These are phyloP conservation scores for Tetheella fluctuosa DNA, from an alignment of 2,888 invertebrate genomes.

Conservation along the genomic window DNA sequence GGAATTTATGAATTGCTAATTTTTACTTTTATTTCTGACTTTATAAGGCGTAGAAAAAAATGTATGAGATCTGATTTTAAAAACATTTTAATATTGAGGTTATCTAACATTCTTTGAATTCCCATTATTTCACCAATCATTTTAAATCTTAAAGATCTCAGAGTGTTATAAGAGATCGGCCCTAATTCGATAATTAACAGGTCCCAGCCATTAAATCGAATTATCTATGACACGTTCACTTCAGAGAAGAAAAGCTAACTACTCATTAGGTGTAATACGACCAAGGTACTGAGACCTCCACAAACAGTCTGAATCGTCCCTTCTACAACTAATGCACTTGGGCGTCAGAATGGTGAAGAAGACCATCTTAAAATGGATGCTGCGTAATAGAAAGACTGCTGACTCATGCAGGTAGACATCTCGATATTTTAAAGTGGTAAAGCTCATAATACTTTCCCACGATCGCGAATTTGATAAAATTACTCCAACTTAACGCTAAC, in stretches of 20 bases:
- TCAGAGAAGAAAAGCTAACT: slow-evolving; percentile 76
- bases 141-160: slow-evolving; percentile 25
- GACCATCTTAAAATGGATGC: slow-evolving; percentile 42
- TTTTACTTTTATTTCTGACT: neutral
- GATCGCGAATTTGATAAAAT: slow-evolving; percentile 77
- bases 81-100: neutral
- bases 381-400: slow-evolving; percentile 63
- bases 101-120: neutral
- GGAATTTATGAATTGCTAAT: neutral
- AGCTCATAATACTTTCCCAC: slow-evolving; percentile 66
- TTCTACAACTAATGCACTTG: slow-evolving; percentile 10
- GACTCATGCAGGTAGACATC: slow-evolving; percentile 63
- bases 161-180: slow-evolving; percentile 43
- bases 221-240: slow-evolving; percentile 81
- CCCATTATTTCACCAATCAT: slow-evolving; percentile 22
- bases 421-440: slow-evolving; percentile 63
- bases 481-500: slow-evolving; percentile 14
- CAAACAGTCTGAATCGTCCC: slow-evolving; percentile 13
- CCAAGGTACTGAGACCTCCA: slow-evolving; percentile 47
- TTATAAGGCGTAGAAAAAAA: neutral
- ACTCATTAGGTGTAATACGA: slow-evolving; percentile 67
- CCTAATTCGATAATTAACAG: slow-evolving; percentile 80
- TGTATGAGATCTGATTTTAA: neutral
- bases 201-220: slow-evolving; percentile 76
- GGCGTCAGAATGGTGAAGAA: slow-evolving; percentile 22